Conservation (phyloP, 1,140 invertebrate genomes). For the Andricus grossulariae region DNA sequence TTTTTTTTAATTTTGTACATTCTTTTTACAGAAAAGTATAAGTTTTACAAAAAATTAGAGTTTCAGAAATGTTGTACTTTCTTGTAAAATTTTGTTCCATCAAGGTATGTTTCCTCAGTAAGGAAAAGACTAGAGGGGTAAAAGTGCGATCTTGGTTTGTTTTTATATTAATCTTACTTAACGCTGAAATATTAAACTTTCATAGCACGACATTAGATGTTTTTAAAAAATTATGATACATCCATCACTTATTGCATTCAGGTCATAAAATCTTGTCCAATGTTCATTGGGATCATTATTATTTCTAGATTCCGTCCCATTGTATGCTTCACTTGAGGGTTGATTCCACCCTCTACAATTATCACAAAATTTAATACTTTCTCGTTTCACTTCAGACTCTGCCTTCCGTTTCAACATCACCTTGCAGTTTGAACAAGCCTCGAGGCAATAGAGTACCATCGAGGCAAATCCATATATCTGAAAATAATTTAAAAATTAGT, state of each 20-base stretch:
- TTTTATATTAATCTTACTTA: neutral
- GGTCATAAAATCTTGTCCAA: slow-evolving; percentile 9
- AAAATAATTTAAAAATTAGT: neutral
- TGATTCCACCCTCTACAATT: slow-evolving; percentile 15
- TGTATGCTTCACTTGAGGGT: slow-evolving; percentile 11
- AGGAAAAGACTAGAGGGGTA: no score
- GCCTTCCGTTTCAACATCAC: neutral
- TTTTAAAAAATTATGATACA: slow-evolving; percentile 18
- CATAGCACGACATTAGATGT: neutral
- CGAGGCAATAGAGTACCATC: neutral
- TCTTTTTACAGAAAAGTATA: no score
- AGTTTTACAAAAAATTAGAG: no score
- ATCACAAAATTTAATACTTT: slow-evolving; percentile 21
- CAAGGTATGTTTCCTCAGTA: no score
- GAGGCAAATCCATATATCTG: neutral
- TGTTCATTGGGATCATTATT: slow-evolving; percentile 25
- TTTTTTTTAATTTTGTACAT: no score
- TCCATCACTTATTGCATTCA: slow-evolving; percentile 17
- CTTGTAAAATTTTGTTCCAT: no score
- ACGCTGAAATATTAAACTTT: neutral
- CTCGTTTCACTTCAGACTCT: neutral
- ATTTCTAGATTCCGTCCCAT: neutral
- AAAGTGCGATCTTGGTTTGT: neutral
- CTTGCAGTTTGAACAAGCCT: neutral
- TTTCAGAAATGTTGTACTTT: no score